These are phyloP conservation scores for Philopedon plagiatum DNA, from an alignment of 2,888 invertebrate genomes.

Conservation along the genomic window DNA sequence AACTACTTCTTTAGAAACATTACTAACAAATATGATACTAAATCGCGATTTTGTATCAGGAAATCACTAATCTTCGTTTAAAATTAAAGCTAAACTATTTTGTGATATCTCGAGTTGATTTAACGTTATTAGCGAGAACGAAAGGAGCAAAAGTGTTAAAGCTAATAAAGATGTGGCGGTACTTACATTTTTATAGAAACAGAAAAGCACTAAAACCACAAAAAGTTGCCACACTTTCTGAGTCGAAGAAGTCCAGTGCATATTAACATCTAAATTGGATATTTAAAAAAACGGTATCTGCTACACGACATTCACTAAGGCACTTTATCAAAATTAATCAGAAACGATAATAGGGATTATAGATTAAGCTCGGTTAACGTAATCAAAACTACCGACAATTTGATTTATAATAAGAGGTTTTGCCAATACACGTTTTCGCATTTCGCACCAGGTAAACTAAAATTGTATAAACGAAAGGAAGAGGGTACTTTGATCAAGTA, in stretches of 20 bases:
- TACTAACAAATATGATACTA: no score
- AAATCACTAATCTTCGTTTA: no score
- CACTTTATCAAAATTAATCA: slow-evolving; percentile 29
- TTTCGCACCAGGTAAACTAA: slow-evolving; percentile 5
- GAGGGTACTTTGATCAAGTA: slow-evolving; percentile 24
- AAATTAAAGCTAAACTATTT: no score
- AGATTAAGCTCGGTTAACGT: slow-evolving; percentile 19
- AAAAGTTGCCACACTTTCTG: slow-evolving; percentile 1
- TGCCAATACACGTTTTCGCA: background rate
- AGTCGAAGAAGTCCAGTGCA: slow-evolving; percentile 14
- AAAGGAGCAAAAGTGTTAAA: background rate
- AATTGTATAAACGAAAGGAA: slow-evolving; percentile 3
- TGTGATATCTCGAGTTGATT: no score
- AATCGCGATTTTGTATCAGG: no score
- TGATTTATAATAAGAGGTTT: slow-evolving; percentile 1
- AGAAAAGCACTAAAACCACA: slow-evolving; percentile 9
- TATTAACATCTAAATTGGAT: slow-evolving; percentile 21
- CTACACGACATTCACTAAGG: slow-evolving; percentile 9
- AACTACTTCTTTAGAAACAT: no score
- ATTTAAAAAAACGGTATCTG: background rate
- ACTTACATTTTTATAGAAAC: slow-evolving; percentile 28
- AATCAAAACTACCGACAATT: slow-evolving; percentile 15
- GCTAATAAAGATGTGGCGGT: background rate
- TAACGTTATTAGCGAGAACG: background rate
- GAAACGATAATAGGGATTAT: slow-evolving; percentile 20